Base-by-base conservation (phyloP, 2,888 invertebrate species). In the Cylloceria caligata region DNA sequence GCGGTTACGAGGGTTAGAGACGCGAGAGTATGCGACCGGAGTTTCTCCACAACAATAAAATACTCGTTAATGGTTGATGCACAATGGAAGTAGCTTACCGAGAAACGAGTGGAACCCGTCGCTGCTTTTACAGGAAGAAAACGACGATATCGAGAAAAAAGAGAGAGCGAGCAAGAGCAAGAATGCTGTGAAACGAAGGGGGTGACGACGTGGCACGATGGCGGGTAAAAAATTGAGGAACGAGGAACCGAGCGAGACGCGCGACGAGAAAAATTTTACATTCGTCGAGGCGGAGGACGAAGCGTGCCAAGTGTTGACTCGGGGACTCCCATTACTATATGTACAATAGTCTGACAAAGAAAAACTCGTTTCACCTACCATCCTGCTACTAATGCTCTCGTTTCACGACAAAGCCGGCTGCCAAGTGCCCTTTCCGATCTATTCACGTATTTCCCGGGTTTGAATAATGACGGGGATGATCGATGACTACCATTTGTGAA, bases 41-140 rank as follows among this genome's bases (percentile, higher is more conserved):
- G 7, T 34, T 19, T 47, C 21, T 30, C 39, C 52, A 42, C 65
- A 42, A 86, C 86, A 87, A 89, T 88, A 85, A 88, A 86, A 87
- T 84, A 80, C 85, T 85, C 86, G 85, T 87, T 89, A 89, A 87
- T 85, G 86, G 86, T 86, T 84, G 84, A 87, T 85, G 81, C 85
- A 88, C 87, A 88, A 87, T 86, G 83, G 84, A 74, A 79, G 67
- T 55, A 55, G 49, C 60, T 74, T 67, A 85, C 85, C 87, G 83
- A 84, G 83, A 83, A 82, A 81, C 79, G 83, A 83, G n/a, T n/a
- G n/a, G 76, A 79, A 71, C 64, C 64, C 64, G 42, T 45, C 49
- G 49, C 47, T 21, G 68, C n/a, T 62, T 52, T 47, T 49, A 24
- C n/a, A 19, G 36, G 74, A 83, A 83, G 69, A 68, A 75, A 77